A percentile compares a stretch with the other conserved stretches of the same genome.
Evolutionary conservation across 2,797 vertebrate genomes (phyloP).

Genomic region (Tapera naevia): DNA sequence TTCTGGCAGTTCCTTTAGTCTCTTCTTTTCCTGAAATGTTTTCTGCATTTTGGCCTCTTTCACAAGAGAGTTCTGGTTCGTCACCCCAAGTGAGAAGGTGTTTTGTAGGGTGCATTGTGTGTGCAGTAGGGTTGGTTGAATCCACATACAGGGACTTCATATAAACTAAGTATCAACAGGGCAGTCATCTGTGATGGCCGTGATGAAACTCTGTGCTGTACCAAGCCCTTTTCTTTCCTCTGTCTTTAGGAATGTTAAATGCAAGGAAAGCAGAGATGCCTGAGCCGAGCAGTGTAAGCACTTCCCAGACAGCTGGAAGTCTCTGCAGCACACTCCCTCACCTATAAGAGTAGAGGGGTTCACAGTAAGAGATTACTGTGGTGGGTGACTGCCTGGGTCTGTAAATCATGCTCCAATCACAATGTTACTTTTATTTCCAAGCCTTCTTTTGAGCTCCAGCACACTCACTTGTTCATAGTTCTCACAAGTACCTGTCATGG

Average conservation of each 20-base stretch:
- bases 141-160: neutral
- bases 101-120: neutral
- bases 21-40: neutral
- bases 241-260: neutral
- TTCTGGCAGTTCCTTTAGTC: neutral
- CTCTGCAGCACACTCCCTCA: neutral
- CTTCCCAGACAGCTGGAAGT: neutral
- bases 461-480: neutral
- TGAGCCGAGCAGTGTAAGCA: neutral
- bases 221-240: neutral
- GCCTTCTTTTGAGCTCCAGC: neutral
- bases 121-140: neutral
- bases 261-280: neutral
- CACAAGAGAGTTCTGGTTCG: neutral
- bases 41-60: neutral
- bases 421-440: neutral
- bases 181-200: neutral
- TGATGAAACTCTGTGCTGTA: neutral
- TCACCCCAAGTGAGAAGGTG: neutral
- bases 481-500: neutral
- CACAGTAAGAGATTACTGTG: neutral
- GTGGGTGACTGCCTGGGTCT: neutral
- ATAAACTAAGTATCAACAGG: neutral
- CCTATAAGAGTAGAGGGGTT: rapidly evolving
- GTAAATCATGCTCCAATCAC: neutral